Conservation (phyloP, 2,888 invertebrate species). For the Uropetala carovei region DNA sequence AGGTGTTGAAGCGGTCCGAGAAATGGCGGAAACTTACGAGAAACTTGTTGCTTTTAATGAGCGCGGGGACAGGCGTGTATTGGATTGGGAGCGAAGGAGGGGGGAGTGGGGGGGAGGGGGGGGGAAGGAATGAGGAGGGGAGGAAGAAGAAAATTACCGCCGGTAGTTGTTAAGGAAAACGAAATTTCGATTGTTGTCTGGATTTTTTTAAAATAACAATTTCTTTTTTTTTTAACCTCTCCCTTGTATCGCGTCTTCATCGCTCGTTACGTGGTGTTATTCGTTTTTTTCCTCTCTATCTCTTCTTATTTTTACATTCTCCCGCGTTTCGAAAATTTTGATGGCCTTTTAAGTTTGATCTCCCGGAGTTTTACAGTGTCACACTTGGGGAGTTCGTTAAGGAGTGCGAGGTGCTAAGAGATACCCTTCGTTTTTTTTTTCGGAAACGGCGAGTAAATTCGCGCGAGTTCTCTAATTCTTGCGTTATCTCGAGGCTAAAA, state of each 20-base stretch:
- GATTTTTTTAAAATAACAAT: background rate
- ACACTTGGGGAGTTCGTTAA: slow-evolving; percentile 29
- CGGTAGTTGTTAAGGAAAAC: slow-evolving; percentile 34
- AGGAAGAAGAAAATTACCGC: background rate
- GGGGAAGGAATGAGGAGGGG: no score
- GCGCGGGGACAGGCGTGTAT: slow-evolving; percentile 37
- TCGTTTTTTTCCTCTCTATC: background rate
- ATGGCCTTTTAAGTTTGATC: slow-evolving; percentile 25
- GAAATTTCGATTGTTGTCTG: slow-evolving; percentile 51
- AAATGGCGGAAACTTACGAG: slow-evolving; percentile 40
- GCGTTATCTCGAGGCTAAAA: background rate
- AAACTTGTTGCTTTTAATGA: slow-evolving; percentile 52
- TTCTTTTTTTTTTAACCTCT: slow-evolving; percentile 15
- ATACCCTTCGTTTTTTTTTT: background rate
- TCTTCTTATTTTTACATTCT: background rate
- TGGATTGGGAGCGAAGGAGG: slow-evolving; percentile 7
- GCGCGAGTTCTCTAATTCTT: background rate
- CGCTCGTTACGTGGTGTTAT: slow-evolving; percentile 13
- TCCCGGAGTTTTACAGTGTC: slow-evolving; percentile 30
- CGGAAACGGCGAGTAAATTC: slow-evolving; percentile 21
- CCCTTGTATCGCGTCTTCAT: slow-evolving; percentile 41
- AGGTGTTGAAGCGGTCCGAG: slow-evolving; percentile 58
- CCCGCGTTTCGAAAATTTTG: background rate
- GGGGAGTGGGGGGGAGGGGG: background rate
- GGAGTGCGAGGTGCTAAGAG: slow-evolving; percentile 15